phyloP scores from a whole-genome alignment of 2,888 invertebrate species.

The Molanna angustata region DNA sequence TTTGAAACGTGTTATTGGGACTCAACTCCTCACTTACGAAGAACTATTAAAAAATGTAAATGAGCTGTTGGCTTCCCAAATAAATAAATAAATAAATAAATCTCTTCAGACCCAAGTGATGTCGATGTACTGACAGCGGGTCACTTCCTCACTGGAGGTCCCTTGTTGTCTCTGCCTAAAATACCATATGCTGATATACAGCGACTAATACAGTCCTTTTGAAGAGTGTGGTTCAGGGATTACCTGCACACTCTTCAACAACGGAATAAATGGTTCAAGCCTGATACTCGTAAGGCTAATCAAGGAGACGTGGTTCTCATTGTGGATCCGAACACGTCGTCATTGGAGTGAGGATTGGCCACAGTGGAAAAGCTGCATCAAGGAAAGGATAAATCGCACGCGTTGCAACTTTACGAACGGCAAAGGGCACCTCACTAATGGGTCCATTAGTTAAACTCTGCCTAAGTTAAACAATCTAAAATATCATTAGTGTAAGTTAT shows the following conservation, averaged over 20 bases:
- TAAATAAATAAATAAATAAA: conserved; percentile 37
- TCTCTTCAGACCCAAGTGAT: conserved; percentile 36
- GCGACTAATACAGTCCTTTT: conserved; percentile 34
- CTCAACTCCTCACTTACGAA: conserved; percentile 35
- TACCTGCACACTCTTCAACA: conserved; percentile 36
- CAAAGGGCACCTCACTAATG: too few relatives aligned
- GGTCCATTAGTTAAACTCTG: too few relatives aligned
- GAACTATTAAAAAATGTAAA: conserved; percentile 36
- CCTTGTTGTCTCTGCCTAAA: conserved; percentile 32
- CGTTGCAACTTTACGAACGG: not conserved
- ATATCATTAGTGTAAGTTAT: too few relatives aligned
- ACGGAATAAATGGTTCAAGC: conserved; percentile 35
- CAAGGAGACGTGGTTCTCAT: too few relatives aligned
- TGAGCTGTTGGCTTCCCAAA: conserved; percentile 38
- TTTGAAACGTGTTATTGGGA: not conserved
- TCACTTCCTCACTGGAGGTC: conserved; percentile 36
- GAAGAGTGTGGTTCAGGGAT: conserved; percentile 35
- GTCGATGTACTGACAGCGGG: conserved; percentile 34
- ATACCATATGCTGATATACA: conserved; percentile 32
- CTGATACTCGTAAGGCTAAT: too few relatives aligned
- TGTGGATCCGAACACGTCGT: too few relatives aligned
- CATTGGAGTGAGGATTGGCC: too few relatives aligned
- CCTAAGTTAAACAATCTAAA: too few relatives aligned
- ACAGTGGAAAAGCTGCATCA: not conserved
- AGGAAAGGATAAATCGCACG: not conserved